Base-by-base conservation (phyloP, 2,888 invertebrate species). In the Lysandra coridon region DNA sequence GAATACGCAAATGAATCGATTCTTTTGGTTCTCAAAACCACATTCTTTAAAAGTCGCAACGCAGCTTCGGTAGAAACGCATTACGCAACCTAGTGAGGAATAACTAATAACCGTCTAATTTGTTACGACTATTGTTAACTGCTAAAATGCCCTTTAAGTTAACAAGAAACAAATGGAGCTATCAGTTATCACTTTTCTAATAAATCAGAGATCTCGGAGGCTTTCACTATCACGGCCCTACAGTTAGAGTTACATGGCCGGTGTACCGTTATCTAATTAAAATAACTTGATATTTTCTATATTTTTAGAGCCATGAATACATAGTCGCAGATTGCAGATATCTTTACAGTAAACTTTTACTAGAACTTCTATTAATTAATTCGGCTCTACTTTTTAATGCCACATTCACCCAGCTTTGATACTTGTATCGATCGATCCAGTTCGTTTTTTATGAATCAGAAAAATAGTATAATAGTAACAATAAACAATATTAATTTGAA, bases 161-260 rank as follows among this genome's bases (percentile, higher is more conserved):
- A 69, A 69, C 37, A 33, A 33, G 33, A 69, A 30, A 69, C 64
- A 33, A 69, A 69, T 69, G 37, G 33, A 37, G 69, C 33, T 69
- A 69, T 69, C 69, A 69, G 74, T 44, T 74, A 74, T 74, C 44
- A 74, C 40, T 74, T 74, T 74, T n/a, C 44, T 44, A 40, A 74
- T n/a, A 74, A 74, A 74, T 44, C 23, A 44, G 44, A 23, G 12
- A 44, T 74, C 14, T 44, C 23, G 12, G 6, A n/a, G 23, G 44
- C 44, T 74, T 74, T 74, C 44, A 44, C 74, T 23, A 6, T 44
- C n/a, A 4, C 44, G 33, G 40, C 40, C 73, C 74, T 44, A 44
- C 37, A 44, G 44, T 44, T 74, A 74, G n/a, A 74, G 23, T 44
- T 74, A 44, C 74, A 74, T 44, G 5, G 37, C 37, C 33, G 37